These are phyloP conservation scores for honey bee (Apis mellifera) DNA, from an alignment of 1,140 invertebrate genomes.

Conservation along the genomic window DNA sequence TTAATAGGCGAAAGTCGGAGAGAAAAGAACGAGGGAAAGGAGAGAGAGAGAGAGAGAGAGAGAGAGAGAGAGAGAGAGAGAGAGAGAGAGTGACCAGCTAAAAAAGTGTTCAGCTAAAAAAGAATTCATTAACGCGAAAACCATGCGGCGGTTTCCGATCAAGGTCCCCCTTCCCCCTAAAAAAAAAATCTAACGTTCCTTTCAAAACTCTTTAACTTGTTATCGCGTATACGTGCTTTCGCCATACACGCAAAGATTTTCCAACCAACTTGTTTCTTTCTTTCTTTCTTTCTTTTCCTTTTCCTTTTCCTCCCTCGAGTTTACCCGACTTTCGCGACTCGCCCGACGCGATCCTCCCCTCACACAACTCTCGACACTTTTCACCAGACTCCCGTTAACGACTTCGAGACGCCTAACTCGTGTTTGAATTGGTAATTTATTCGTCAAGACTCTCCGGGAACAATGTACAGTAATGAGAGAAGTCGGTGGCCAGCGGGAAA, in stretches of 20 bases:
- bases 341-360: neutral
- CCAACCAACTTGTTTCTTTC: neutral
- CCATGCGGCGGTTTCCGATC: neutral
- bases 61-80: neutral
- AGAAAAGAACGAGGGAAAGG: too few relatives aligned
- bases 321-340: too few relatives aligned
- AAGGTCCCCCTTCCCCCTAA: neutral
- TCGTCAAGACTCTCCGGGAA: neutral
- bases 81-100: neutral
- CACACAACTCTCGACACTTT: neutral
- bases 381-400: neutral
- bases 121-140: slow-evolving; percentile 37
- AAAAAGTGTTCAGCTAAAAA: slow-evolving; percentile 22
- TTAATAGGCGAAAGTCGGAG: slow-evolving; percentile 23
- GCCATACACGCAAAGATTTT: too few relatives aligned
- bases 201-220: slow-evolving; percentile 13
- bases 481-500: neutral
- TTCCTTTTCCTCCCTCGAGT: neutral
- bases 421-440: neutral
- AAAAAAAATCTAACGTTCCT: neutral
- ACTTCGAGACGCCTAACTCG: neutral
- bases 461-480: neutral
- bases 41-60: neutral
- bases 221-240: neutral
- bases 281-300: neutral